phyloP scores from a whole-genome alignment of 2,888 invertebrate genomes.

The Helicoverpa assulta region DNA sequence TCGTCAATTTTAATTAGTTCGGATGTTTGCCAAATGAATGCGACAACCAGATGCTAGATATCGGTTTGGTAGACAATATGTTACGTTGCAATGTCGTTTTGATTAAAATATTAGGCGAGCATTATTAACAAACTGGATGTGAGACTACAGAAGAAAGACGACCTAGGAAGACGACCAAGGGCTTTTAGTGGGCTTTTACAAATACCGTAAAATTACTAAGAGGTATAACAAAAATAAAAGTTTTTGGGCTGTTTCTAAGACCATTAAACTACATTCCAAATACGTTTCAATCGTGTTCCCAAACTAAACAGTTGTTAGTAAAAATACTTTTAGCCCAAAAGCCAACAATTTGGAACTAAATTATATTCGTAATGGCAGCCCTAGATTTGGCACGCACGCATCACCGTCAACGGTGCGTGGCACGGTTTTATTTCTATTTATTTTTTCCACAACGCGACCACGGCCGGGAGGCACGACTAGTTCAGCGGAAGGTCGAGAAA shows the following conservation, averaged over 20 bases:
- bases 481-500: slow-evolving; percentile 61
- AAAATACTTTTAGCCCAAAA: not conserved
- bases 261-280: not conserved
- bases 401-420: slow-evolving; percentile 67
- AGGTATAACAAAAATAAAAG: not conserved
- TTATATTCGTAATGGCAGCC: slow-evolving; percentile 34
- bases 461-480: slow-evolving; percentile 51
- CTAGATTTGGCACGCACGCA: slow-evolving; percentile 65
- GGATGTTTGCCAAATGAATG: slow-evolving; percentile 34
- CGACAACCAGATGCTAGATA: not conserved
- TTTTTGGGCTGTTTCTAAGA: not conserved
- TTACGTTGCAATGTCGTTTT: not conserved
- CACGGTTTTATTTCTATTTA: slow-evolving; percentile 67
- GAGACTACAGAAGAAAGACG: too few species aligned
- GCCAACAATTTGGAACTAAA: slow-evolving; percentile 9
- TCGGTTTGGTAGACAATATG: not conserved
- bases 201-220: not conserved
- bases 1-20: slow-evolving; percentile 2
- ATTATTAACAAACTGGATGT: not conserved
- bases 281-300: not conserved
- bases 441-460: slow-evolving; percentile 60
- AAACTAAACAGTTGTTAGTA: not conserved
- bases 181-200: not conserved
- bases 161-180: too few species aligned
- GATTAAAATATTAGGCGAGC: not conserved